Conservation (phyloP, 2,797 vertebrate genomes). For the Megalops cyprinoides region DNA sequence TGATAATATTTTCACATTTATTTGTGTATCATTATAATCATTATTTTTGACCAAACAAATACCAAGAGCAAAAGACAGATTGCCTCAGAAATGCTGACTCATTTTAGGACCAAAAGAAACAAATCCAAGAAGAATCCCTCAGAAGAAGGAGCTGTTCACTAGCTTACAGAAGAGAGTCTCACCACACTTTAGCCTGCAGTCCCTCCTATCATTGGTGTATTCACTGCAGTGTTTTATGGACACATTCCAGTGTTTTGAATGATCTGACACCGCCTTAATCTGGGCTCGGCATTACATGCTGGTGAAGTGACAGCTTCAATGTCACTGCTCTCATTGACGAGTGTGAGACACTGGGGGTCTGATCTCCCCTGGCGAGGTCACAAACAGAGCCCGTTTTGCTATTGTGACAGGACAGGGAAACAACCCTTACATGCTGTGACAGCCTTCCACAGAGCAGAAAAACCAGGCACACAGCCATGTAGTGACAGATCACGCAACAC, state of each 20-base stretch:
- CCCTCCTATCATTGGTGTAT: background rate
- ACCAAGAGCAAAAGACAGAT: no score
- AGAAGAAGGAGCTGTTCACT: background rate
- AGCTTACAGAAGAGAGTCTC: background rate
- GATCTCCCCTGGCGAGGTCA: background rate
- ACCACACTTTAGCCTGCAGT: background rate
- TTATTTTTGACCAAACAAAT: background rate
- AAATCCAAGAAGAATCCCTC: background rate
- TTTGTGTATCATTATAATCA: background rate
- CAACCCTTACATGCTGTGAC: background rate
- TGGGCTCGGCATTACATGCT: no score
- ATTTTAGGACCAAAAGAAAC: background rate
- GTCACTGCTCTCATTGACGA: background rate
- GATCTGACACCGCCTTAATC: background rate
- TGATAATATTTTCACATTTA: background rate
- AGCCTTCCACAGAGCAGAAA: background rate
- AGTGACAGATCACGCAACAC: background rate
- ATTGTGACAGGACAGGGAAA: background rate
- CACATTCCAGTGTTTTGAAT: constrained; percentile 20
- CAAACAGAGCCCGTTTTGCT: background rate
- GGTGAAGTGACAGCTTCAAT: background rate
- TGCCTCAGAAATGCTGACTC: no score
- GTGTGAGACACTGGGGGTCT: background rate
- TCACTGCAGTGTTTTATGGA: background rate
- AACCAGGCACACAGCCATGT: background rate